Base-by-base conservation (phyloP, 2,888 invertebrate genomes). In the Parnassius glacialis region DNA sequence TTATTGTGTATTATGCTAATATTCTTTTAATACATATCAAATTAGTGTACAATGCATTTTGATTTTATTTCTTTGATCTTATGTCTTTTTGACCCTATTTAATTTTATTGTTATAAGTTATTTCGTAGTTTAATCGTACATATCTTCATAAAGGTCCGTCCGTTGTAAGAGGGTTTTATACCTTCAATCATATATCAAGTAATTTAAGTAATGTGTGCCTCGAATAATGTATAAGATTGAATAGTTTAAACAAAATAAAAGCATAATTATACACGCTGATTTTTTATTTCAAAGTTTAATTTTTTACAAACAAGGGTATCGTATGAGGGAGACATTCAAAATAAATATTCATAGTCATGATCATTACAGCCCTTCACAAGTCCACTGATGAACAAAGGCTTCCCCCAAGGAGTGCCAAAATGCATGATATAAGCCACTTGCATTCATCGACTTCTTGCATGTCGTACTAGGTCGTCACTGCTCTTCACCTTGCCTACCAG, bases 221-320 rank as follows among this genome's bases (percentile, higher is more conserved):
- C 55, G 42, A 61, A 48, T 57, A 47, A 20, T 56, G 45, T 56
- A 16, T 52, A 61, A 57, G 41, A 48, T 48, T n/a, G 48, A 48
- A 13, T 16, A 48, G 45, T 61, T 12, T 52, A 61, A 53, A 41
- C 16, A 43, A 42, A 61, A 57, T 61, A 61, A 61, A 61, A 41
- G 2, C 3, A 56, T 56, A 12, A 41, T 57, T 61, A 55, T 55
- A 13, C 20, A 34, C 9, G 34, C 45, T n/a, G 10, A 44, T 9
- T 41, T 47, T 52, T 52, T 47, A 53, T 59, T 53, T 47, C 13
- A 5, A 2, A 34, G 34, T 34, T 34, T 34, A 7, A 34, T 34
- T 34, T 34, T 7, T 34, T 34, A 34, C 25, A 7, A 34, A 34
- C 34, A 34, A 7, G 7, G 34, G 7, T 25, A 3, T 0, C 7